phyloP scores from a whole-genome alignment of 1,140 invertebrate genomes.

The Polyergus mexicanus region DNA sequence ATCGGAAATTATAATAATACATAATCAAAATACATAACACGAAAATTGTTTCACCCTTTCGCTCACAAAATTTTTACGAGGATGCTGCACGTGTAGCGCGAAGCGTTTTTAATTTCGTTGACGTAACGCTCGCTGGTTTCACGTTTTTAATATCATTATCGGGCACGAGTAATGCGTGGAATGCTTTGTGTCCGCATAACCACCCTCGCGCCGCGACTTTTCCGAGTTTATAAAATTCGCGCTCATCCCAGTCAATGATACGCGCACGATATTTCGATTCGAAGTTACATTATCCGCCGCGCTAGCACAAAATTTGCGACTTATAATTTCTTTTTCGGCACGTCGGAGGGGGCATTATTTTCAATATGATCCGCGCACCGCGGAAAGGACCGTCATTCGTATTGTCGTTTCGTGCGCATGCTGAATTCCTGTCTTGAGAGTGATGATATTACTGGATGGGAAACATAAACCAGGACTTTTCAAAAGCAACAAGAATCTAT shows the following conservation, averaged over 20 bases:
- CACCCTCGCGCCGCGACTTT: constrained; percentile 7
- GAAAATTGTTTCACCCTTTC: constrained; percentile 23
- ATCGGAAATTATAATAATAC: constrained; percentile 30
- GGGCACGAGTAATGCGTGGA: constrained; percentile 45
- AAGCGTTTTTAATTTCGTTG: constrained; percentile 49
- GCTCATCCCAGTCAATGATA: constrained; percentile 44
- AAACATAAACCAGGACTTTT: constrained; percentile 58
- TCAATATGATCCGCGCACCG: constrained; percentile 60
- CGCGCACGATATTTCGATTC: constrained; percentile 58
- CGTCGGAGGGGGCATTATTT: constrained; percentile 52
- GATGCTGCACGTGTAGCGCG: neutral
- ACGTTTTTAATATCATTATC: constrained; percentile 60
- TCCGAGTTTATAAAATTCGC: constrained; percentile 52
- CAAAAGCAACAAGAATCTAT: constrained; percentile 16
- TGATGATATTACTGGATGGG: constrained; percentile 66
- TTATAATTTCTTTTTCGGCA: constrained; percentile 52
- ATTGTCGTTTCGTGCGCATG: constrained; percentile 71
- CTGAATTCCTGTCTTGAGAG: constrained; percentile 69
- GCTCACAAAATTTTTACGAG: constrained; percentile 37
- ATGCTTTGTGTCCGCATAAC: constrained; percentile 54
- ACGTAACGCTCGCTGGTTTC: constrained; percentile 39
- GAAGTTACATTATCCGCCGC: constrained; percentile 63
- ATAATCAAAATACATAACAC: constrained; percentile 27
- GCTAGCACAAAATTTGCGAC: constrained; percentile 65
- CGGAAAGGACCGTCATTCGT: constrained; percentile 61